Evolutionary conservation across 30 jellyfish, hydroid and myxozoan genomes (phyloP), one percentile per base, ranked within the genome.

Genomic region (Pelagia noctiluca): DNA sequence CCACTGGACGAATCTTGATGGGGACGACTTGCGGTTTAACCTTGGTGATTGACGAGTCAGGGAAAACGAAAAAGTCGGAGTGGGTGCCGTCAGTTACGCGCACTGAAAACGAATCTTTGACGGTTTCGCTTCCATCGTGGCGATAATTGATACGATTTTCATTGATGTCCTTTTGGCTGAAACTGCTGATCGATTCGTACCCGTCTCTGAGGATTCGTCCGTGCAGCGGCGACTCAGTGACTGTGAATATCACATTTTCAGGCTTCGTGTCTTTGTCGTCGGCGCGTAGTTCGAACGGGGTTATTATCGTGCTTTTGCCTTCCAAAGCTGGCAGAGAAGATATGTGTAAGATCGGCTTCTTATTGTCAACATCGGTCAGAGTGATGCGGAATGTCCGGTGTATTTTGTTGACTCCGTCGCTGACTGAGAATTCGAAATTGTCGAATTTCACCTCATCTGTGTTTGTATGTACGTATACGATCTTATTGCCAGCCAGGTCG

Each of bases 271-370:
- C 99, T 28, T 79, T 80, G 84, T 95, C 97, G 16, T 66, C 90
- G 22, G 99, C 97, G 10, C 88, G 71, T 35, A 95, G 50, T 65
- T 95, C 99, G 29, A 88, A 88, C 11, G 99, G 97, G 1, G 99
- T 95, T 64, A 95, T 88, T 28, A 88, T 47, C 0, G 96, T 75
- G 62, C 50, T 71, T 18, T 80, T 73, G 65, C 93, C 95, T 75
- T 85, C 95, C 26, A 74, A 57, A 11, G 99, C 96, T 19, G 90
- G 79, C 19, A 95, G 68, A n/a, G 78, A 25, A 31, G 74, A n/a
- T 46, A 79, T 64, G 52, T 78, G 84, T 32, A 95, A 61, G 11
- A 85, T 57, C 0, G 99, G 97, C 50, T 69, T 80, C 72, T 85
- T 95, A 52, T 89, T 95, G 62, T 89, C 91, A 18, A 85, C 94